Evolutionary conservation across 2,888 invertebrate species (phyloP).

Genomic region (Odiellus spinosus): DNA sequence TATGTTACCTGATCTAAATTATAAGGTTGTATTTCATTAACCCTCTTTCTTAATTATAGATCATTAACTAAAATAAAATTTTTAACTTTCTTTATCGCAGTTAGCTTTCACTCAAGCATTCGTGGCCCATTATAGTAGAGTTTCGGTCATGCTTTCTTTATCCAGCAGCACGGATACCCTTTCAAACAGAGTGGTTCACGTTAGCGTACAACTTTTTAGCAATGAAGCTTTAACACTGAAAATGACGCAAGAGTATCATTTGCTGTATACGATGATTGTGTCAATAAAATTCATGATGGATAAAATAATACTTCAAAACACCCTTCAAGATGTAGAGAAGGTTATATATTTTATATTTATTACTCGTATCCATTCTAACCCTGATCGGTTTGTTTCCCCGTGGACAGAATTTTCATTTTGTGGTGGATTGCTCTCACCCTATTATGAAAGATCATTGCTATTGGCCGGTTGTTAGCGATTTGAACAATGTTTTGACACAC

Average conservation of each 20-base stretch:
- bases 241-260: constrained; percentile 75
- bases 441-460: constrained; percentile 97
- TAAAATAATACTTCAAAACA: constrained; percentile 70
- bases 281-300: constrained; percentile 85
- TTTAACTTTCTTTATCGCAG: constrained; percentile 27
- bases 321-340: constrained; percentile 54
- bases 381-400: constrained; percentile 17
- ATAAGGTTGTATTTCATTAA: constrained; percentile 48
- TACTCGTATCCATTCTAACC: constrained; percentile 6
- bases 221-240: constrained; percentile 77
- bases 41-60: constrained; percentile 2
- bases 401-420: constrained; percentile 56
- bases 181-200: constrained; percentile 90
- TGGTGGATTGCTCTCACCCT: constrained; percentile 76
- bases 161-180: constrained; percentile 75
- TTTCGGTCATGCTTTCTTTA: constrained; percentile 70
- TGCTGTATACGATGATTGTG: constrained; percentile 83
- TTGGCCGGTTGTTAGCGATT: constrained; percentile 92
- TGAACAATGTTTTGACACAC: constrained; percentile 89
- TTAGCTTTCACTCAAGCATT: constrained; percentile 84
- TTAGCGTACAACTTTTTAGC: constrained; percentile 87
- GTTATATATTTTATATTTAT: not conserved
- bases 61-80: not conserved
- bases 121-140: constrained; percentile 88
- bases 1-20: constrained; percentile 85